Percentiles rank a stretch among this genome's conserved stretches.
Conservation (phyloP, 2,888 invertebrate species). For the Lumbricus terrestris region DNA sequence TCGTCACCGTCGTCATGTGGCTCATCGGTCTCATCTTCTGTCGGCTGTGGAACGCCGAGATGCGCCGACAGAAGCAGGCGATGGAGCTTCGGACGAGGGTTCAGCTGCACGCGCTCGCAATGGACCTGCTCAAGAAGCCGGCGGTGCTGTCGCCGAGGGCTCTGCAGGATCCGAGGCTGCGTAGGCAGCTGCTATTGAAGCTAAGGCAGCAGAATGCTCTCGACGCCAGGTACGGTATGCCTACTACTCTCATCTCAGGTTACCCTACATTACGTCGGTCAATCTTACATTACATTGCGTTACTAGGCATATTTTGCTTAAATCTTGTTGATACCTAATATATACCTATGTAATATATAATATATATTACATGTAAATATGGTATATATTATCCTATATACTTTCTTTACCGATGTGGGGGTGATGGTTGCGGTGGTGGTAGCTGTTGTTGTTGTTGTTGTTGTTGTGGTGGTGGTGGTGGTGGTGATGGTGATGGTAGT, state of each 20-base stretch:
- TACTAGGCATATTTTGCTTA: not conserved
- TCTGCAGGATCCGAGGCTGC: constrained; percentile 38
- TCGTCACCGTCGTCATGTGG: constrained; percentile 42
- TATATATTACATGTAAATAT: no score
- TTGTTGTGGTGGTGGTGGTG: not conserved
- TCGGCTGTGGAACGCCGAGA: constrained; percentile 40
- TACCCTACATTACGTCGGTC: not conserved
- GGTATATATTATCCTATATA: no score
- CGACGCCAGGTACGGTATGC: constrained; percentile 37
- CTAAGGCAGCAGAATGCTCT: constrained; percentile 40
- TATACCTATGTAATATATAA: no score
- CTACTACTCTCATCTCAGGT: no score
- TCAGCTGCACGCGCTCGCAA: constrained; percentile 43
- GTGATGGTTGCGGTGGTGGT: no score
- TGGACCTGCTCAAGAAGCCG: constrained; percentile 42
- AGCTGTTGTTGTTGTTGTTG: not conserved
- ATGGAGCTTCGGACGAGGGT: constrained; percentile 40
- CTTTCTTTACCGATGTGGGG: not conserved
- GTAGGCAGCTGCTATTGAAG: constrained; percentile 40
- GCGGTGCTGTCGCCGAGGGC: constrained; percentile 37
- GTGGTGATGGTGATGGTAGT: not conserved
- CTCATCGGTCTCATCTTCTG: constrained; percentile 38
- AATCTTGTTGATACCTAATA: not conserved
- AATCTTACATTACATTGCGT: not conserved
- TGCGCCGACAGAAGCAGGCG: constrained; percentile 39